Conservation (phyloP, 2,113 vertebrate genomes). For the Plestiodon gilberti region DNA sequence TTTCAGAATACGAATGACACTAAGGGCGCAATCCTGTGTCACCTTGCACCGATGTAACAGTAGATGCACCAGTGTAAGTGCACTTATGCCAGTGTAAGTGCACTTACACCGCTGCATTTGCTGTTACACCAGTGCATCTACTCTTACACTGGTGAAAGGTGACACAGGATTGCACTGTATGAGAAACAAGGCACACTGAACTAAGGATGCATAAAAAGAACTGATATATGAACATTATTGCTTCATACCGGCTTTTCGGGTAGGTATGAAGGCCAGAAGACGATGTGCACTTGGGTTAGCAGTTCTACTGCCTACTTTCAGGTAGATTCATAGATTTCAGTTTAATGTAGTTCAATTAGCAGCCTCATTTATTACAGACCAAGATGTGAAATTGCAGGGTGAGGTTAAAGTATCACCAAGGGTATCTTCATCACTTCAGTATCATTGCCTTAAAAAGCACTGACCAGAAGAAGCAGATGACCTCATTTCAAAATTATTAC, state of each 20-base stretch:
- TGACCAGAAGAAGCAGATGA: slow-evolving; percentile 87
- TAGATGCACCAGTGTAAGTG: too few species aligned
- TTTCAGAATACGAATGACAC: too few species aligned
- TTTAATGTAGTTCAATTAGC: slow-evolving; percentile 89
- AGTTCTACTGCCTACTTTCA: slow-evolving; percentile 33
- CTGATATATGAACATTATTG: neutral
- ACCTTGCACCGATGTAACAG: too few species aligned
- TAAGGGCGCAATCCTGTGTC: too few species aligned
- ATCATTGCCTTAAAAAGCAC: slow-evolving; percentile 91
- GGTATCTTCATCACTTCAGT: slow-evolving; percentile 92
- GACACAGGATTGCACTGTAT: too few species aligned
- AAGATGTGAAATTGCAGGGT: slow-evolving; percentile 84
- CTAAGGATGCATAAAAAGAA: neutral
- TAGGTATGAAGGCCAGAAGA: slow-evolving; percentile 21
- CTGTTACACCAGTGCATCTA: too few species aligned
- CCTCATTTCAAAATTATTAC: slow-evolving; percentile 90
- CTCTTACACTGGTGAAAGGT: too few species aligned
- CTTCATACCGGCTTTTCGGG: neutral
- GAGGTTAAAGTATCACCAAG: slow-evolving; percentile 84
- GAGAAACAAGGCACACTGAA: too few species aligned
- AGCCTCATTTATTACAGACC: slow-evolving; percentile 86
- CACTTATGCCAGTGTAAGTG: too few species aligned
- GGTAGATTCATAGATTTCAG: slow-evolving; percentile 79
- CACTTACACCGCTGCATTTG: too few species aligned
- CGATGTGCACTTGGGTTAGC: slow-evolving; percentile 42